These are phyloP conservation scores for Theretra japonica DNA, from an alignment of 2,888 invertebrate genomes.

Conservation along the genomic window DNA sequence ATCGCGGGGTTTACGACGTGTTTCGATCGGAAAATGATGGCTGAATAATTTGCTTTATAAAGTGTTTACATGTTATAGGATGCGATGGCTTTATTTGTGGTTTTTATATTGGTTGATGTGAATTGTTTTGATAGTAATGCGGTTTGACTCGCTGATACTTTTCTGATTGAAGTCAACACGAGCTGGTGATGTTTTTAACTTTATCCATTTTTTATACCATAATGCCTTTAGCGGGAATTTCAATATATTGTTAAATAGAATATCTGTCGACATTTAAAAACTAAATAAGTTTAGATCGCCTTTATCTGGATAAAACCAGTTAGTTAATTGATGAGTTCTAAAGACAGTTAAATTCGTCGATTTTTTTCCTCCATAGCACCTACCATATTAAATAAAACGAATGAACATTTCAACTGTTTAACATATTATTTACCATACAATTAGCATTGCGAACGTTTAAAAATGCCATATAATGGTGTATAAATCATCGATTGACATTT, in stretches of 20 bases:
- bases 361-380: background rate
- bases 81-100: constrained; percentile 15
- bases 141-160: background rate
- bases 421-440: background rate
- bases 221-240: too few relatives aligned
- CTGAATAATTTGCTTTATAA: constrained; percentile 29
- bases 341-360: too few relatives aligned
- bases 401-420: constrained; percentile 10
- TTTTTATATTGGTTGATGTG: constrained; percentile 18
- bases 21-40: constrained; percentile 29
- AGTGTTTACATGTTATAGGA: constrained; percentile 29
- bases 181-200: background rate
- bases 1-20: constrained; percentile 26
- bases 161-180: background rate
- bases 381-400: background rate
- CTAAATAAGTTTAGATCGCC: too few relatives aligned
- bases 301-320: too few relatives aligned
- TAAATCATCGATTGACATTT: constrained; percentile 26
- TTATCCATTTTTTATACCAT: background rate
- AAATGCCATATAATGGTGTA: constrained; percentile 4
- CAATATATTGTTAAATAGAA: too few relatives aligned
- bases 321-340: too few relatives aligned
- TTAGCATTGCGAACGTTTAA: constrained; percentile 9
- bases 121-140: constrained; percentile 4
- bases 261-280: too few relatives aligned